Percentiles rank a stretch among this genome's conserved stretches.
Evolutionary conservation across 2,888 invertebrate species (phyloP).

Genomic region (Glyphotaelius pellucidus): DNA sequence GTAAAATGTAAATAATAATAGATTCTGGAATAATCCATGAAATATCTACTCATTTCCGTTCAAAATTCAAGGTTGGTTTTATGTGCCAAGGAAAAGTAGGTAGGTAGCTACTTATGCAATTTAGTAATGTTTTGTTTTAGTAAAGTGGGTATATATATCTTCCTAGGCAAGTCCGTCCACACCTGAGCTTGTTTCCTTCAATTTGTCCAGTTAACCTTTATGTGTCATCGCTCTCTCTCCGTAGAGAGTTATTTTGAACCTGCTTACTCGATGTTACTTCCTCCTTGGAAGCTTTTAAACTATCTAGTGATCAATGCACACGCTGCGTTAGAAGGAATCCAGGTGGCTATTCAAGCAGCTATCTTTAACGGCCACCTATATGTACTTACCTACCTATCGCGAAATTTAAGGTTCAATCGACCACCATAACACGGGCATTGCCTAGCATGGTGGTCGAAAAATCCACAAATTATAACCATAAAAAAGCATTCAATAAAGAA

Average conservation of each 20-base stretch:
- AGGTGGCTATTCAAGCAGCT: background rate
- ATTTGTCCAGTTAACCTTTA: slow-evolving; percentile 43
- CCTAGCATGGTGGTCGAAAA: too few species aligned
- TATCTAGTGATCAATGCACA: slow-evolving; percentile 1
- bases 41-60: background rate
- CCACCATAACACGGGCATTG: too few species aligned
- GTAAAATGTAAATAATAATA: background rate
- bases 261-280: background rate
- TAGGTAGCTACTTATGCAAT: background rate
- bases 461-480: too few species aligned
- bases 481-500: too few species aligned
- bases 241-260: slow-evolving; percentile 30
- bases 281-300: background rate
- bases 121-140: background rate
- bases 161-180: background rate
- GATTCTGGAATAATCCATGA: background rate
- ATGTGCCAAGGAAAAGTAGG: background rate
- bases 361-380: background rate
- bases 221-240: slow-evolving; percentile 24
- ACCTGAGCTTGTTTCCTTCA: background rate
- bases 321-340: background rate
- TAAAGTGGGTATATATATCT: background rate
- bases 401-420: background rate
- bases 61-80: background rate
- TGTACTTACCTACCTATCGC: too few species aligned